A percentile compares a stretch with the other conserved stretches of the same genome.
Conservation (phyloP, 2,113 vertebrate genomes). For the Isurus oxyrinchus region DNA sequence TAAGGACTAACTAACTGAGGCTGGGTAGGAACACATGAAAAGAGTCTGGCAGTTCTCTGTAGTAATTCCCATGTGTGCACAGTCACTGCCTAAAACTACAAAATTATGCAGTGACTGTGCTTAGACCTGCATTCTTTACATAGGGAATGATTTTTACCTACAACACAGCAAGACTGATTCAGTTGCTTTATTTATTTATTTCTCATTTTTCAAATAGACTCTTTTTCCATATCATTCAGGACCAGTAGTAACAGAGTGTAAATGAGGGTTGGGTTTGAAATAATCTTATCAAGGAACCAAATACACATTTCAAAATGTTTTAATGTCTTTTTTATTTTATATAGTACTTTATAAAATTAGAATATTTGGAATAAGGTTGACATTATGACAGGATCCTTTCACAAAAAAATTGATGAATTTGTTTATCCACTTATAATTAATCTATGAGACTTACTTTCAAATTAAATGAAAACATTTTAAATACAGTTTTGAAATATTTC, state of each 20-base stretch:
- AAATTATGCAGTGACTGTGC: neutral
- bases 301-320: neutral
- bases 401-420: neutral
- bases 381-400: neutral
- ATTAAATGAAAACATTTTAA: neutral
- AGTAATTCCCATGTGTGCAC: neutral
- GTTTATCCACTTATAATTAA: neutral
- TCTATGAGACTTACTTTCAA: neutral
- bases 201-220: neutral
- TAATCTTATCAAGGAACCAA: neutral
- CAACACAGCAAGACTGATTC: neutral
- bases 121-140: neutral
- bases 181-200: neutral
- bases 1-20: neutral
- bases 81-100: neutral
- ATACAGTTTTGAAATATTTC: neutral
- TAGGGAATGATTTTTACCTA: neutral
- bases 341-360: neutral
- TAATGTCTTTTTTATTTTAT: neutral
- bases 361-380: neutral
- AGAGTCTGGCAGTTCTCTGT: neutral
- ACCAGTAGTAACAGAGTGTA: neutral
- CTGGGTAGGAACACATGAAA: neutral
- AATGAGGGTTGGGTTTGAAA: neutral
- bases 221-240: neutral